Evolutionary conservation across 2,888 invertebrate species (phyloP), one percentile per base, ranked within the genome.

Genomic region (Hemaris fuciformis): DNA sequence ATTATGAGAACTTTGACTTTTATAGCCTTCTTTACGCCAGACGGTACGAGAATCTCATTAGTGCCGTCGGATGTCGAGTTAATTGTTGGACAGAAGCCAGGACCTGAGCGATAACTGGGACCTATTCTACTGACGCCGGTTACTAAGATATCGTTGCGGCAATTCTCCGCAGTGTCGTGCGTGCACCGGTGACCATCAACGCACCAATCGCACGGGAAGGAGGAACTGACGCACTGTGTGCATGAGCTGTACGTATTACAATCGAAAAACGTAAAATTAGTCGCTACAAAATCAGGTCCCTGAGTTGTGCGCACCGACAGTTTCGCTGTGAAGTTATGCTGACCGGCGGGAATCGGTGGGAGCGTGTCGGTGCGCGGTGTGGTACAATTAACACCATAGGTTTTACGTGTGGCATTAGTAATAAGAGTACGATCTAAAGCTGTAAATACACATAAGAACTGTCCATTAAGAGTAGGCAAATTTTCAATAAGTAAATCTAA

Each of bases 181-280:
- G 99, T 98, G 87, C 99, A 99, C 61, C 98, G 94, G 88, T 99
- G 98, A 10, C 97, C 98, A 82, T 98, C 98, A 22, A 99, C 98
- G 87, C 99, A 99, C 99, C 99, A 99, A 85, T 99, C 99, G 86
- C 99, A 99, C 0, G 99, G 99, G 84, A 99, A 99, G 61, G 96
- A 96, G 18, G 98, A 98, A 59, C 98, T 97, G 15, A 99, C 99
- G 91, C 99, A 99, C 78, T 97, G 96, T 6, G 98, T 98, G 88
- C 99, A 99, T 66, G 98, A 98, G 75, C 96, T 96, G 92, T 99
- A 99, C 31, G 99, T 98, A 84, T 97, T 98, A 89, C 99, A 99
- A 88, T 99, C 99, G 86, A 99, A 99, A 91, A 99, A 99, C 41
- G 99, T 99, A 85, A 99, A 99, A 89, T 99, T 98, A 5, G 99